Evolutionary conservation across 2,888 invertebrate genomes (phyloP).

Genomic region (Pseudanteris insignis): DNA sequence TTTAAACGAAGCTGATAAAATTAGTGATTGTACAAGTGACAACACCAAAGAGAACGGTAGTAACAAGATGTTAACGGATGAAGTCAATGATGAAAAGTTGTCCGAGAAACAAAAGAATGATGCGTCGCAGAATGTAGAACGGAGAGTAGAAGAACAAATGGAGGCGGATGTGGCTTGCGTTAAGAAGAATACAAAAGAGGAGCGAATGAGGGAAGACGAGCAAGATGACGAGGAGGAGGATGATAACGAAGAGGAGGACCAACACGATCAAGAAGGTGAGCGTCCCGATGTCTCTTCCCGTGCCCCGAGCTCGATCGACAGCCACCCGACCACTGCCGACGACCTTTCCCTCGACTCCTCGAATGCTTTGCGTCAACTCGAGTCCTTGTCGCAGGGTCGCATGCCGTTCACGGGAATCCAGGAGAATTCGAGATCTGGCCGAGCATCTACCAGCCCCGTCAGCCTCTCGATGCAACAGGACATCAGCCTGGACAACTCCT

Average conservation of each 20-base stretch:
- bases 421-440: constrained; percentile 70
- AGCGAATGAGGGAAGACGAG: constrained; percentile 48
- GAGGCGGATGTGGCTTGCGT: constrained; percentile 35
- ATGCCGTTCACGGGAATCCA: constrained; percentile 70
- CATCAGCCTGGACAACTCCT: constrained; percentile 64
- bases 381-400: constrained; percentile 80
- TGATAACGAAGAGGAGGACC: constrained; percentile 52
- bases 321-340: constrained; percentile 68
- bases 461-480: constrained; percentile 67
- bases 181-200: constrained; percentile 55
- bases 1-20: constrained; percentile 13
- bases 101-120: constrained; percentile 40
- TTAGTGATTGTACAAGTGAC: no score
- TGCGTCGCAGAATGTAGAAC: constrained; percentile 18
- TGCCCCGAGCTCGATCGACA: constrained; percentile 70
- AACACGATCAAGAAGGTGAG: constrained; percentile 59
- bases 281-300: constrained; percentile 60
- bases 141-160: constrained; percentile 36
- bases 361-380: constrained; percentile 79
- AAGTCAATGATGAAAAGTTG: constrained; percentile 24
- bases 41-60: constrained; percentile 40
- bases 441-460: constrained; percentile 71
- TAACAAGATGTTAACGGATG: constrained; percentile 23
- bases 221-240: constrained; percentile 55
- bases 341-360: constrained; percentile 70